Base-by-base conservation (phyloP, 92 coral and sea anemone species). In the Zoanthus solanderi region DNA sequence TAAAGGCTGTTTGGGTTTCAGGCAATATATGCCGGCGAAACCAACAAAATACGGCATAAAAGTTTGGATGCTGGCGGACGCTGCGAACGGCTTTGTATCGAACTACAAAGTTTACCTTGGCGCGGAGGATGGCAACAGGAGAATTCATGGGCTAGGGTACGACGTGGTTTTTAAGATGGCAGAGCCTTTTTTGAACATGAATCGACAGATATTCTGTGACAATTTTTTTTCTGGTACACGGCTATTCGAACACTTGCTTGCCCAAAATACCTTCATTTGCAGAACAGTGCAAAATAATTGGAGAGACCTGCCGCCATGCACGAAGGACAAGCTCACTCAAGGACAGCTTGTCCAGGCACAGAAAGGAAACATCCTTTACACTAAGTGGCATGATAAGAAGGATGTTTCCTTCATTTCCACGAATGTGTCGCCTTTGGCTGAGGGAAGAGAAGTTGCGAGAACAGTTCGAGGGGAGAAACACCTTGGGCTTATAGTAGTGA, bases 301-400 rank as follows among this genome's bases (percentile, higher is more conserved):
- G 23, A 91, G 88, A 63, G 88, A 76, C 79, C 71, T 87, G 77
- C 93, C 88, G 37, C 82, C 78, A 67, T 66, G 61, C 67, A 58
- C 88, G 50, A 91, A 87, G 69, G 77, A 56, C n/a, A 91, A 91
- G 50, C 79, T 91, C 9, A 61, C 48, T 29, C 83, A 76, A 75
- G 92, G 89, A 56, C 84, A 89, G 71, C 65, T 34, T 28, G 84
- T 89, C n/a, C 16, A 8, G 17, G 47, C 61, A 7, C 92, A 89
- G 53, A 61, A 56, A 3, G 92, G 84, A 12, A 69, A 71, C 17
- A 8, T 87, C 44, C 44, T 87, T 31, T 78, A 32, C 45, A 87
- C 87, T 8, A 81, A 88, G 61, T 82, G 88, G 83, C 87, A 81
- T 48, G 88, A 89, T 73, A 89, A 89, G 37, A 23, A 83, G 76